Conservation (phyloP, 2,888 invertebrate species). For the Ctena decussata region DNA sequence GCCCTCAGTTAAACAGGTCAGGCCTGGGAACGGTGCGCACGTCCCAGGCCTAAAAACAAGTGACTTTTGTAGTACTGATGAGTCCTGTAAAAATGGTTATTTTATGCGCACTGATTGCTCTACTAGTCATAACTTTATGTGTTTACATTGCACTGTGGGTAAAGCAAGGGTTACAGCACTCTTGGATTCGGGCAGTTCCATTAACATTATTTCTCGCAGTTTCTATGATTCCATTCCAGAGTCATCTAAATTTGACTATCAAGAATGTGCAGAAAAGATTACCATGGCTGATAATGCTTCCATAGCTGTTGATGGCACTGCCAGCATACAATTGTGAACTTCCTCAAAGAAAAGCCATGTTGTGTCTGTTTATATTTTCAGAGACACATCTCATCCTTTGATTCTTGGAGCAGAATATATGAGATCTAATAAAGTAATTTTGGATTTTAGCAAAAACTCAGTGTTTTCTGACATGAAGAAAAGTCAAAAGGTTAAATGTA, state of each 20-base stretch:
- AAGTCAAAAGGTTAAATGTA: constrained; percentile 26
- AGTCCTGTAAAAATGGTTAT: too few relatives aligned
- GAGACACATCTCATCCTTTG: constrained; percentile 32
- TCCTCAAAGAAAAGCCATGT: not conserved
- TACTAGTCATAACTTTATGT: constrained; percentile 18
- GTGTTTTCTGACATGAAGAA: constrained; percentile 10
- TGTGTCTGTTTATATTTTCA: constrained; percentile 36
- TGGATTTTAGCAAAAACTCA: constrained; percentile 25
- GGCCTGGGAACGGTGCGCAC: not conserved
- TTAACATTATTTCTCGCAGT: constrained; percentile 9
- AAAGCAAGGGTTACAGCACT: constrained; percentile 21
- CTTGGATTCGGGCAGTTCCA: constrained; percentile 31
- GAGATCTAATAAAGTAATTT: constrained; percentile 13
- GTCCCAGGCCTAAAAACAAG: not conserved
- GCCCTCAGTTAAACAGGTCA: not conserved
- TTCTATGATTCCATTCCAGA: constrained; percentile 25
- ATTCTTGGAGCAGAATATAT: constrained; percentile 41
- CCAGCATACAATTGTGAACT: constrained; percentile 4
- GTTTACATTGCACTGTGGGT: constrained; percentile 6
- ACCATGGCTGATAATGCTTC: constrained; percentile 27
- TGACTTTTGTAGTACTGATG: too few relatives aligned
- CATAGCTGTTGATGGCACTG: constrained; percentile 21
- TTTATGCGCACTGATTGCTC: not conserved
- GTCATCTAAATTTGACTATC: constrained; percentile 8
- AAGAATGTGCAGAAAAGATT: constrained; percentile 14